A percentile compares a stretch with the other conserved stretches of the same genome.
phyloP scores from a whole-genome alignment of 2,888 invertebrate genomes.

The Apoda limacodes region DNA sequence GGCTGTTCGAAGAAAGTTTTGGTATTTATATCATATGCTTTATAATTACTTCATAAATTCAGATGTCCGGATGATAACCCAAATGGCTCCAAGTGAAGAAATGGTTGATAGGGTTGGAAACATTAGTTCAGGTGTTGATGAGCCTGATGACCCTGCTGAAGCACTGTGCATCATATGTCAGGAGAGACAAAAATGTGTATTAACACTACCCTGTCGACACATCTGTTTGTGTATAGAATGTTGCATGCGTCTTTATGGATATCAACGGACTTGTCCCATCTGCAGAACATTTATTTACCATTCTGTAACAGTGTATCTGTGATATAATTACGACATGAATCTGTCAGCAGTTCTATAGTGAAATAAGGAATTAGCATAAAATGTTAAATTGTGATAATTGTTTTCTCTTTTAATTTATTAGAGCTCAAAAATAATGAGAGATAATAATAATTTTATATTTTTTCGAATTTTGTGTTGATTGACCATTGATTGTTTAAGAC shows the following conservation, averaged over 20 bases:
- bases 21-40: constrained; percentile 43
- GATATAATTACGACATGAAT: too few species aligned
- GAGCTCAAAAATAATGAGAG: too few species aligned
- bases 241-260: constrained; percentile 52
- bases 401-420: too few species aligned
- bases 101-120: constrained; percentile 27
- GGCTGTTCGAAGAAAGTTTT: constrained; percentile 41
- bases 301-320: constrained; percentile 67
- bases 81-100: constrained; percentile 38
- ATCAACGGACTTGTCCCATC: constrained; percentile 64
- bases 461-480: too few species aligned
- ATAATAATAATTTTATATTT: too few species aligned
- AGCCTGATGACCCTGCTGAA: constrained; percentile 36
- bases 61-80: constrained; percentile 45
- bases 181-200: constrained; percentile 65
- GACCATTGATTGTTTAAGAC: too few species aligned
- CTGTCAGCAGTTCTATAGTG: too few species aligned
- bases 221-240: constrained; percentile 67
- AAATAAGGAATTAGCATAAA: too few species aligned
- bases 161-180: constrained; percentile 67
- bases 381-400: too few species aligned
- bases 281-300: constrained; percentile 67
- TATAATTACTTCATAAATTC: constrained; percentile 52
- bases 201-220: constrained; percentile 68
- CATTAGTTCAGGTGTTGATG: constrained; percentile 9